Conservation (phyloP, 2,888 invertebrate genomes). For the Tuta absoluta region DNA sequence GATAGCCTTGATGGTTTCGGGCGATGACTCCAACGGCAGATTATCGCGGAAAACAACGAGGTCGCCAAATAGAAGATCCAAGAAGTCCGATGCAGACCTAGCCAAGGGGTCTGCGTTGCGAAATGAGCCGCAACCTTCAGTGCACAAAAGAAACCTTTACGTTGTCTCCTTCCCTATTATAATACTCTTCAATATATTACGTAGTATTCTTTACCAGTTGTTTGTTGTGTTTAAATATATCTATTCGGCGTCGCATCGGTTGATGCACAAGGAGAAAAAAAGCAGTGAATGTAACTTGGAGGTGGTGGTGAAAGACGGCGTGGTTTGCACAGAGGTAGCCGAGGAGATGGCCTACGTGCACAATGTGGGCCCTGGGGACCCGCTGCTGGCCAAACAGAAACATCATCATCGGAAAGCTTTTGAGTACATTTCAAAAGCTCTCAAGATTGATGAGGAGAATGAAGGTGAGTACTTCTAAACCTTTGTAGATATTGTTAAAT, state of each 20-base stretch:
- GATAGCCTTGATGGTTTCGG: conserved; percentile 81
- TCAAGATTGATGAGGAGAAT: conserved; percentile 98
- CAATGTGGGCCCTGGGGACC: conserved; percentile 86
- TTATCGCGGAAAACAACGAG: conserved; percentile 85
- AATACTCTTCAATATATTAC: conserved; percentile 91
- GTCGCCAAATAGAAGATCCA: conserved; percentile 84
- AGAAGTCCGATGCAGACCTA: conserved; percentile 83
- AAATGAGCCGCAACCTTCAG: conserved; percentile 85
- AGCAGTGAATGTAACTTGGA: conserved; percentile 81
- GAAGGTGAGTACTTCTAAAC: conserved; percentile 83
- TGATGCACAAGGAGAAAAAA: conserved; percentile 84
- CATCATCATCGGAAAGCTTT: conserved; percentile 97
- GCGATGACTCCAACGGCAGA: conserved; percentile 82
- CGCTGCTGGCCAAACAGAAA: conserved; percentile 93
- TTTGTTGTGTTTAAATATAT: conserved; percentile 93
- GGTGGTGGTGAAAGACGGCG: conserved; percentile 80
- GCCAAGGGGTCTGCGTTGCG: conserved; percentile 82
- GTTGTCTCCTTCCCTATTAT: conserved; percentile 94
- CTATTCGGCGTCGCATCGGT: conserved; percentile 89
- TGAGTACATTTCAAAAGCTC: conserved; percentile 97
- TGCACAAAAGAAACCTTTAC: conserved; percentile 93
- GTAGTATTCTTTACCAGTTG: conserved; percentile 91
- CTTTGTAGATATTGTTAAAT: not conserved
- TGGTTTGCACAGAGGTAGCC: conserved; percentile 73
- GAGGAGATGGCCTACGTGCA: conserved; percentile 78